phyloP scores from a whole-genome alignment of 2,113 vertebrate species.

The Silurus asotus region DNA sequence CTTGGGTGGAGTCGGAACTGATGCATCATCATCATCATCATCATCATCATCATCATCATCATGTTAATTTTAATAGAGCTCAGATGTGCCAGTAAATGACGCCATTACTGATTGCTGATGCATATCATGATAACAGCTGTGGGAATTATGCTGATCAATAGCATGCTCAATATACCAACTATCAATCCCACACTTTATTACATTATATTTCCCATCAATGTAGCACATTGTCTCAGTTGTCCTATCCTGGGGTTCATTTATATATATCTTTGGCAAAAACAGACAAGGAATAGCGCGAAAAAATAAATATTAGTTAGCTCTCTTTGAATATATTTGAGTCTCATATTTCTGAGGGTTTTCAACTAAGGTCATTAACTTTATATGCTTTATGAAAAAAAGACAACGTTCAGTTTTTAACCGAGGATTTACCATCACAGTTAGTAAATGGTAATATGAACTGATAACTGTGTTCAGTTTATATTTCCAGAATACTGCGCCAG shows the following conservation, averaged over 20 bases:
- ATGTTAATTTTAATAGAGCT: conserved; percentile 24
- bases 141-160: conserved; percentile 27
- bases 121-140: conserved; percentile 33
- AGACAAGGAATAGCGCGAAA: neutral
- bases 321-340: neutral
- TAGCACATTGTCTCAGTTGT: conserved; percentile 6
- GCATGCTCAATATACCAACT: conserved; percentile 17
- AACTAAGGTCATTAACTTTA: neutral
- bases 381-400: neutral
- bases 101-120: conserved; percentile 29
- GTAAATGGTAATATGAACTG: neutral
- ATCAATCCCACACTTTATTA: conserved; percentile 26
- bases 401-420: neutral
- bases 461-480: neutral
- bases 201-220: conserved; percentile 38
- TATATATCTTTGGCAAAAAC: neutral
- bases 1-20: conserved; percentile 38
- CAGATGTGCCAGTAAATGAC: conserved; percentile 42
- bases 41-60: neutral
- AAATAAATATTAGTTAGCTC: neutral
- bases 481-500: neutral
- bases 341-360: neutral
- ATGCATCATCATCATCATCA: conserved; percentile 20
- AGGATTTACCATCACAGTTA: neutral
- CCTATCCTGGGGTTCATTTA: neutral